Evolutionary conservation across 2,797 vertebrate species (phyloP), one percentile per base, ranked within the genome.

Genomic region (Catamblyrhynchus diadema): DNA sequence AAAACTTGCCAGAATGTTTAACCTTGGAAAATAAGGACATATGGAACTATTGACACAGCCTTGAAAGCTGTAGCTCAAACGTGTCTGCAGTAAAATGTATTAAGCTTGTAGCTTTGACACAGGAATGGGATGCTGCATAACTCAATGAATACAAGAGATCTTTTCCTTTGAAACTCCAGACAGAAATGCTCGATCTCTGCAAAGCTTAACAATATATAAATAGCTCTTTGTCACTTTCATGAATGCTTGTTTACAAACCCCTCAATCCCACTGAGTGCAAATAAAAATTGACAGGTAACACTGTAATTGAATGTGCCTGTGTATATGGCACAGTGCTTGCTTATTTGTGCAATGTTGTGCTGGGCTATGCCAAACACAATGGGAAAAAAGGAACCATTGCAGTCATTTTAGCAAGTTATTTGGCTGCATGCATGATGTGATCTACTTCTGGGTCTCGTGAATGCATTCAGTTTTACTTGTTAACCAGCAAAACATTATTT

Each of bases 401-500:
- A 96, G 87, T 90, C 9, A 48, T 86, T 96, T 94, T 94, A 98
- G 86, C 90, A 93, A 94, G 88, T 95, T 64, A 37, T 87, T 96
- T 95, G 91, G 93, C 96, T 97, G 78, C 94, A 90, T 94, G 88
- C 72, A 78, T 95, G 96, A 97, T 97, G 95, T 96, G 96, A 97
- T 98, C 98, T 98, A 94, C 96, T 98, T 96, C 41, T 53, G 92
- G 54, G 87, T 95, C 95, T 96, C 54, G 50, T 93, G 71, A 97
- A 96, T 92, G 88, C 95, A 94, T 97, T 97, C 91, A 57, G 91
- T 93, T 97, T 98, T 98, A 98, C 98, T 98, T 98, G 98, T 98
- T 98, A 98, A 98, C 97, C 96, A 96, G 96, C 67, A 97, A 94
- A 98, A 98, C 97, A 97, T 98, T 98, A 98, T 97, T 98, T 98